Percentiles rank a stretch among this genome's conserved stretches.
phyloP scores from a whole-genome alignment of 2,797 vertebrate genomes.

The Gymnoscopelus braueri region DNA sequence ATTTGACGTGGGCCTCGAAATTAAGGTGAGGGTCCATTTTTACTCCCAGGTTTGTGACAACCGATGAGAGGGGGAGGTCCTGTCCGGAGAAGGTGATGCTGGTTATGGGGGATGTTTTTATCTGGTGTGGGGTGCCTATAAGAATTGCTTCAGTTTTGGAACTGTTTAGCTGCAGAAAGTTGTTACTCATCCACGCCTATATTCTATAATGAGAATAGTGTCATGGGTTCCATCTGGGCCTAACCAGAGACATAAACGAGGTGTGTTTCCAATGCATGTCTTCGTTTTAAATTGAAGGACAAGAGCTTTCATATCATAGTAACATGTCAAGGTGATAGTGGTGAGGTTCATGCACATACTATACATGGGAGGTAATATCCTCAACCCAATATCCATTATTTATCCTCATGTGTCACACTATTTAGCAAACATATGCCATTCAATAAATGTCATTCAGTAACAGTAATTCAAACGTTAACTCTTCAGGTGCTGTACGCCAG shows the following conservation, averaged over 20 bases:
- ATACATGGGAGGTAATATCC: neutral
- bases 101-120: no score
- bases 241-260: slow-evolving; percentile 1
- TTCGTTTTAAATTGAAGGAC: neutral
- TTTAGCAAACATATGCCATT: neutral
- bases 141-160: no score
- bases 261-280: neutral
- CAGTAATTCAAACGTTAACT: slow-evolving; percentile 20
- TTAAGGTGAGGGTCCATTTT: no score
- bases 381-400: neutral
- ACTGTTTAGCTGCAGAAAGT: no score
- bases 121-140: no score
- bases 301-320: neutral
- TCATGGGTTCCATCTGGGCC: neutral
- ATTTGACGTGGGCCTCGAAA: no score
- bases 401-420: neutral
- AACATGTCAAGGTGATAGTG: neutral
- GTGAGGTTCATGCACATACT: neutral
- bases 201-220: slow-evolving; percentile 3
- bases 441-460: neutral
- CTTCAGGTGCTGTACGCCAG: slow-evolving; percentile 83
- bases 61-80: no score
- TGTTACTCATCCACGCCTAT: no score
- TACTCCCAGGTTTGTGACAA: no score
- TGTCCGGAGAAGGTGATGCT: no score